phyloP scores from a whole-genome alignment of 2,888 invertebrate species.

The Plebejus anna region DNA sequence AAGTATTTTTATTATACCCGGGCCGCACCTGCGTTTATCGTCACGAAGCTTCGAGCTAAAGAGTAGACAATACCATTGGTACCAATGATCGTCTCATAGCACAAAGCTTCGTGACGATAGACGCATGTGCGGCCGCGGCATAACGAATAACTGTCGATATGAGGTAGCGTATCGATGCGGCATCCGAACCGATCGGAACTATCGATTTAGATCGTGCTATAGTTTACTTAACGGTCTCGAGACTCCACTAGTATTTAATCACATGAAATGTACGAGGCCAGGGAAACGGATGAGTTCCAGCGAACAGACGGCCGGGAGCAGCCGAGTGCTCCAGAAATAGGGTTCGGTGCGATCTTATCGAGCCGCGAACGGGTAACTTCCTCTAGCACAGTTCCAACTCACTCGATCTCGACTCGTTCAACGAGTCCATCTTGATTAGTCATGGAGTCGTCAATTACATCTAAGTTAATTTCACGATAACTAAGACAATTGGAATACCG shows the following conservation, averaged over 20 bases:
- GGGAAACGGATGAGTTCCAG: conserved; percentile 43
- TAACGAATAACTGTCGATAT: conserved; percentile 35
- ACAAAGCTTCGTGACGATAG: no score
- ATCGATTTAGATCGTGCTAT: conserved; percentile 50
- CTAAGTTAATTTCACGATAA: conserved; percentile 67
- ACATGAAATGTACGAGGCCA: conserved; percentile 48
- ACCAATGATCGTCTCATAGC: no score
- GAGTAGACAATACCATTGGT: no score
- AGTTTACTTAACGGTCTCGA: conserved; percentile 47
- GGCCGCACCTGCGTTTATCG: no score
- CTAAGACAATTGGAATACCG: conserved; percentile 74
- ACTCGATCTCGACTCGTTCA: conserved; percentile 61
- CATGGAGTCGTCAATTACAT: conserved; percentile 53
- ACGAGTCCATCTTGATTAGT: conserved; percentile 48
- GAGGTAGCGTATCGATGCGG: conserved; percentile 53
- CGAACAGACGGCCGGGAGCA: conserved; percentile 39
- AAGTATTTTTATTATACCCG: conserved; percentile 36
- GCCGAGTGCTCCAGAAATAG: conserved; percentile 25
- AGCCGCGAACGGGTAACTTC: conserved; percentile 50
- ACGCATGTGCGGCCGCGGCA: no score
- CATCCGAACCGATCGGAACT: conserved; percentile 45
- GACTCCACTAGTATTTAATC: conserved; percentile 58
- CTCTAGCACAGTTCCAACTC: conserved; percentile 75
- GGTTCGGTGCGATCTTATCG: conserved; percentile 25
- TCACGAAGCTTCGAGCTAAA: no score